Conservation (phyloP, 2,888 invertebrate species). For the Drosophila rubida region DNA sequence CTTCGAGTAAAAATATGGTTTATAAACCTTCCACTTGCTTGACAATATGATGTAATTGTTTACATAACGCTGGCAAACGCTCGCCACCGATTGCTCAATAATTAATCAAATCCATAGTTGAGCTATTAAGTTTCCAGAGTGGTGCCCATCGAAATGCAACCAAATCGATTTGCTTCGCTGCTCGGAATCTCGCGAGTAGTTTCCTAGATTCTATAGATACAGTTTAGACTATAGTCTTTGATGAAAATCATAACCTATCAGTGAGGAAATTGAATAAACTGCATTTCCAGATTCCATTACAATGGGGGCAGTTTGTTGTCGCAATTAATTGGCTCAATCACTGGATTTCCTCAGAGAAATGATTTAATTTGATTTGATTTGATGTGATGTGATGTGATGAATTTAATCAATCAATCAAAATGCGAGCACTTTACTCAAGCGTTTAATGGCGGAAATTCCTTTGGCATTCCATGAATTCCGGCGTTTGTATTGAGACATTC, state of each 20-base stretch:
- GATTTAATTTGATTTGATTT: no score
- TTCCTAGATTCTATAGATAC: no score
- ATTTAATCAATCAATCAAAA: background rate
- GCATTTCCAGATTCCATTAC: no score
- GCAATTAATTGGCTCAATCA: background rate
- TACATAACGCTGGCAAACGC: slow-evolving; percentile 20
- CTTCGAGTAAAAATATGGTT: slow-evolving; percentile 29
- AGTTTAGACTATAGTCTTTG: no score
- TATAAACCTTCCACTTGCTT: slow-evolving; percentile 50
- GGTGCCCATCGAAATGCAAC: background rate
- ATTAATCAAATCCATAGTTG: slow-evolving; percentile 1
- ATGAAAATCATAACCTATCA: no score
- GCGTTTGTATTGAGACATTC: background rate
- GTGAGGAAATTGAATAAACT: no score
- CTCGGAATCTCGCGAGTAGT: background rate
- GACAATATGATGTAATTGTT: slow-evolving; percentile 66
- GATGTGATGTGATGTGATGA: no score
- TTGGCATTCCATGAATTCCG: background rate
- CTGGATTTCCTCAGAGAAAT: background rate
- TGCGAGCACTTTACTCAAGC: background rate
- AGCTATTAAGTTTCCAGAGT: background rate
- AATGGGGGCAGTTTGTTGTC: background rate
- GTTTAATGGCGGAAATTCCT: background rate
- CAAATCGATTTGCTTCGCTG: background rate
- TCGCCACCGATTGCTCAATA: background rate